phyloP scores from a whole-genome alignment of 2,797 vertebrate genomes.

The Oreortyx pictus region DNA sequence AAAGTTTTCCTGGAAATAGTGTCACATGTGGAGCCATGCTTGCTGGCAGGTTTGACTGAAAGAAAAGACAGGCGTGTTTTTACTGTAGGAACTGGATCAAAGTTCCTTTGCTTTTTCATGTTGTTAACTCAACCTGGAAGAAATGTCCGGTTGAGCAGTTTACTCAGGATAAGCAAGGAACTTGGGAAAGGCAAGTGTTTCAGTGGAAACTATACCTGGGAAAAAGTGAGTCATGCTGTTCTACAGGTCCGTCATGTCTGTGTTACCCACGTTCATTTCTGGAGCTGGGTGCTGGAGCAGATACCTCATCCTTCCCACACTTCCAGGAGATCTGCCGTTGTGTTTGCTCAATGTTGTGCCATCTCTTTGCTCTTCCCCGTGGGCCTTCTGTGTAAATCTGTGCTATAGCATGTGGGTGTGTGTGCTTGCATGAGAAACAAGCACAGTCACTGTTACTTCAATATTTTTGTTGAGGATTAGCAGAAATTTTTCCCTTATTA shows the following conservation, averaged over 20 bases:
- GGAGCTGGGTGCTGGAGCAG: slow-evolving; percentile 19
- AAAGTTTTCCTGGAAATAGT: not conserved
- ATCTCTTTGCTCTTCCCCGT: not conserved
- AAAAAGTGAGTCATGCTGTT: not conserved
- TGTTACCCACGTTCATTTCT: not conserved
- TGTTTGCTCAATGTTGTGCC: not conserved
- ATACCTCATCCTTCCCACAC: not conserved
- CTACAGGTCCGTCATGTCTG: not conserved
- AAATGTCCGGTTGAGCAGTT: slow-evolving; percentile 20
- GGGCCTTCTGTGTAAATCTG: not conserved
- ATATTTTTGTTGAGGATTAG: slow-evolving; percentile 57
- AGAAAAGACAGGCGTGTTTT: not conserved
- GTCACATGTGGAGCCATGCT: not conserved
- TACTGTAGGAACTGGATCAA: not conserved
- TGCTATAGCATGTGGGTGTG: not conserved
- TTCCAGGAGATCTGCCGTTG: slow-evolving; percentile 13
- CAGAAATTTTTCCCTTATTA: slow-evolving; percentile 21
- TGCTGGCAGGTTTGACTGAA: not conserved
- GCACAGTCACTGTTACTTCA: slow-evolving; percentile 1
- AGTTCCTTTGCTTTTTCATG: slow-evolving; percentile 31
- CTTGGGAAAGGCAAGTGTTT: slow-evolving; percentile 23
- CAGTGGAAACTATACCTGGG: slow-evolving; percentile 13
- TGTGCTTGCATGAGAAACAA: slow-evolving; percentile 1
- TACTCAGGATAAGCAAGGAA: slow-evolving; percentile 24
- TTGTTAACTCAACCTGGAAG: slow-evolving; percentile 32